phyloP scores from a whole-genome alignment of 92 coral and sea anemone genomes.

The Porites divaricata region DNA sequence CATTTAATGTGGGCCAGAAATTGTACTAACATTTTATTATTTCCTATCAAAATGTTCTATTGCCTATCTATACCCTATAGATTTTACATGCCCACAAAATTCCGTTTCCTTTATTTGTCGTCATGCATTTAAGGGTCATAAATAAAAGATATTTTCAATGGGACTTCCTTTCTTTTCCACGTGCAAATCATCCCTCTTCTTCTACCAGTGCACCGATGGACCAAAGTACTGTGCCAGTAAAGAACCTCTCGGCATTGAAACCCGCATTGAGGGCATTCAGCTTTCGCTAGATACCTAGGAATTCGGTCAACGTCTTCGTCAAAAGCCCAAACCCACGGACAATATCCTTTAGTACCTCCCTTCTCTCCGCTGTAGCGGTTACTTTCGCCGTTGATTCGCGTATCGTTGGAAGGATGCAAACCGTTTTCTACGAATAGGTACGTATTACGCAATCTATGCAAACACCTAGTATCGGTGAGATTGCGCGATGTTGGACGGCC shows the following conservation, averaged over 20 bases:
- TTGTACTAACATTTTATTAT: too few species aligned
- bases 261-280: conserved; percentile 45
- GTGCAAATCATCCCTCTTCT: not conserved
- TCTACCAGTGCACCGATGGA: conserved; percentile 26
- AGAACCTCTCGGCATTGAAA: conserved; percentile 33
- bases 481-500: not conserved
- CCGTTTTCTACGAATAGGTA: conserved; percentile 23
- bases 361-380: not conserved
- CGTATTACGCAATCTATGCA: not conserved
- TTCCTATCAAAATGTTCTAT: not conserved
- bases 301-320: conserved; percentile 37
- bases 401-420: not conserved
- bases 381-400: not conserved
- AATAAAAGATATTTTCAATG: conserved; percentile 39
- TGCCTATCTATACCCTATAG: too few species aligned
- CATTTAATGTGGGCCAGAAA: not conserved
- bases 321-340: conserved; percentile 59
- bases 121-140: conserved; percentile 4
- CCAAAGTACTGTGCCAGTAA: conserved; percentile 50
- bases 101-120: not conserved
- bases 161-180: conserved; percentile 23
- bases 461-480: conserved; percentile 16
- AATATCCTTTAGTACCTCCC: conserved; percentile 22
- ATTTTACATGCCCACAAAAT: too few species aligned
- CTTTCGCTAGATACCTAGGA: conserved; percentile 53